Percentiles rank a stretch among this genome's conserved stretches.
These are phyloP conservation scores for Proales similis DNA, from an alignment of 1,140 invertebrate species.

Conservation along the genomic window DNA sequence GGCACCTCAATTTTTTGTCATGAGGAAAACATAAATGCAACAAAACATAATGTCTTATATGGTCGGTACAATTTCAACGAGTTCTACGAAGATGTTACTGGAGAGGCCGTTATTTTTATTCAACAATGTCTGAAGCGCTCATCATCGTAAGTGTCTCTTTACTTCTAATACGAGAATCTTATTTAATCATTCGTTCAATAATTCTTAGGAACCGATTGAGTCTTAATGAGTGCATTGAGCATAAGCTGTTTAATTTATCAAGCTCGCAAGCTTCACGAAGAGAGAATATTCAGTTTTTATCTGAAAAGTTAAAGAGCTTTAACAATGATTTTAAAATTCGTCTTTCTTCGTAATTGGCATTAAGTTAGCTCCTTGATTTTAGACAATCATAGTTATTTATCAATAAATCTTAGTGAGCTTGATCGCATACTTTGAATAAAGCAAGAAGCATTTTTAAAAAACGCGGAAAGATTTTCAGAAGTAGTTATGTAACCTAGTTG, in stretches of 20 bases:
- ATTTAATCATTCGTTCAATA: constrained; percentile 42
- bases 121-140: constrained; percentile 88
- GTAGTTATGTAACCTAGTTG: too few relatives aligned
- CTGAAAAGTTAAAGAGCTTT: constrained; percentile 37
- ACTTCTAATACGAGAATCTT: neutral
- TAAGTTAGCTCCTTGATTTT: too few relatives aligned
- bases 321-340: constrained; percentile 29
- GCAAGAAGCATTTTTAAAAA: too few relatives aligned
- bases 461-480: too few relatives aligned
- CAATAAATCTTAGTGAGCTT: too few relatives aligned
- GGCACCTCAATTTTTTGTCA: constrained; percentile 85
- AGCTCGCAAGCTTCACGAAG: neutral
- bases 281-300: constrained; percentile 24
- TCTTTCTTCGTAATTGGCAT: neutral
- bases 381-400: too few relatives aligned
- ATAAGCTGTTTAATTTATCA: constrained; percentile 72
- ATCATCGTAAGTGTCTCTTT: constrained; percentile 64
- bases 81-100: constrained; percentile 84
- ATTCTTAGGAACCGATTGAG: constrained; percentile 75
- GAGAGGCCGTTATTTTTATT: constrained; percentile 84
- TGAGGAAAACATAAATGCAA: constrained; percentile 66
- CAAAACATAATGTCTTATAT: constrained; percentile 79
- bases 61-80: constrained; percentile 88
- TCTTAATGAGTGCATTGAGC: constrained; percentile 84
- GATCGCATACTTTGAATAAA: too few relatives aligned